Conservation (phyloP, 2,797 vertebrate species). For the Sebastes itinus region DNA sequence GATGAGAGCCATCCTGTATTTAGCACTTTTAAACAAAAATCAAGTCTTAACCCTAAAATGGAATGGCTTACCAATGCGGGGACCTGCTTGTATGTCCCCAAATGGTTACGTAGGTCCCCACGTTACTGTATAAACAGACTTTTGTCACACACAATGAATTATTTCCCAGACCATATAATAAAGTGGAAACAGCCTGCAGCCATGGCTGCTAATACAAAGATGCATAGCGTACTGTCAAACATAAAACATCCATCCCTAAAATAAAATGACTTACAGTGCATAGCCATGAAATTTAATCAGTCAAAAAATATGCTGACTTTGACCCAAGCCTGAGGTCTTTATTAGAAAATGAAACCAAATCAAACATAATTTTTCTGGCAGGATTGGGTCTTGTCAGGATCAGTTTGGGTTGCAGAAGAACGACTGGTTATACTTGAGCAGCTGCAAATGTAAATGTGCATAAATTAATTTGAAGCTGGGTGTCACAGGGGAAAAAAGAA, state of each 20-base stretch:
- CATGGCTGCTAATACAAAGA: not conserved
- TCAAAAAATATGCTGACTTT: constrained; percentile 24
- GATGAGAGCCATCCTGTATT: no score
- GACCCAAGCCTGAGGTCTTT: constrained; percentile 13
- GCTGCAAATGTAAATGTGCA: constrained; percentile 28
- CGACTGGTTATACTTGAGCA: not conserved
- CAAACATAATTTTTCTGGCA: not conserved
- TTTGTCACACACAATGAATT: not conserved
- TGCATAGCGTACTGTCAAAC: not conserved
- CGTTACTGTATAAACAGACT: not conserved
- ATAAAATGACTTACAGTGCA: constrained; percentile 7
- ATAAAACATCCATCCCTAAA: constrained; percentile 9
- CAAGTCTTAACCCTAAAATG: not conserved
- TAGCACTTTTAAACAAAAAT: not conserved
- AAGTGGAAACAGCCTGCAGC: constrained; percentile 16
- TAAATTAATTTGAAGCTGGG: not conserved
- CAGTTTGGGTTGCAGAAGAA: not conserved
- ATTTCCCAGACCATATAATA: not conserved
- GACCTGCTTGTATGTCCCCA: not conserved
- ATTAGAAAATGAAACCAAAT: constrained; percentile 18
- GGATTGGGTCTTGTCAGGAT: constrained; percentile 11
- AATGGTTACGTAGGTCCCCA: not conserved
- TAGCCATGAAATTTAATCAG: constrained; percentile 28
- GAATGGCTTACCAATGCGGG: not conserved
- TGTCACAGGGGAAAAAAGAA: not conserved